phyloP scores from a whole-genome alignment of 2,888 invertebrate genomes.

The Mesorhabditis sp. region DNA sequence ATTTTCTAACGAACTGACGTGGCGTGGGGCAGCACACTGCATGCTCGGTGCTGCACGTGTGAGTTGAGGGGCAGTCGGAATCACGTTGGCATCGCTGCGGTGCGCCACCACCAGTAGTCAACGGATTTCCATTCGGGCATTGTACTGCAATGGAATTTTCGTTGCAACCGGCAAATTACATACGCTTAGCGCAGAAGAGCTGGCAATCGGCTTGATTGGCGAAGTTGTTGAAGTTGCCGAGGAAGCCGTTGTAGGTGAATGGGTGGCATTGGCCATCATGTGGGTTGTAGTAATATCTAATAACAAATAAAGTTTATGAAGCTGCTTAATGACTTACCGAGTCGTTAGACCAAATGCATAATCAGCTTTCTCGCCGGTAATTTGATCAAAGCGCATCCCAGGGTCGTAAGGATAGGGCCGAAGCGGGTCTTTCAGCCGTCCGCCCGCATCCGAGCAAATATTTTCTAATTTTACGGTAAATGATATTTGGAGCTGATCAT shows the following conservation, averaged over 20 bases:
- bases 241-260: slow-evolving; percentile 40
- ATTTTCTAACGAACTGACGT: slow-evolving; percentile 19
- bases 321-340: slow-evolving; percentile 10
- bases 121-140: slow-evolving; percentile 34
- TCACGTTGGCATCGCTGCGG: slow-evolving; percentile 40
- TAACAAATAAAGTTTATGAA: not conserved
- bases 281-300: slow-evolving; percentile 40
- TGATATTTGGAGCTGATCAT: not conserved
- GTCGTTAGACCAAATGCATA: slow-evolving; percentile 34
- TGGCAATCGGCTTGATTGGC: slow-evolving; percentile 41
- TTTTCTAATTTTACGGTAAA: slow-evolving; percentile 21
- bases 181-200: slow-evolving; percentile 38
- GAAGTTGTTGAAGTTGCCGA: slow-evolving; percentile 46
- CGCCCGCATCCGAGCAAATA: slow-evolving; percentile 35
- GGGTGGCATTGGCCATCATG: slow-evolving; percentile 41
- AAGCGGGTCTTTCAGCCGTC: slow-evolving; percentile 22
- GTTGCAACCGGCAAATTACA: slow-evolving; percentile 8
- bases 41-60: slow-evolving; percentile 37
- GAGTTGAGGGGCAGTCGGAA: slow-evolving; percentile 38
- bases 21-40: slow-evolving; percentile 41
- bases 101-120: slow-evolving; percentile 35
- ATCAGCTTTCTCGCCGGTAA: slow-evolving; percentile 35
- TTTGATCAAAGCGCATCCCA: slow-evolving; percentile 35
- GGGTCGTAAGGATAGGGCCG: slow-evolving; percentile 30
- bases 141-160: slow-evolving; percentile 19